Evolutionary conservation across 2,113 vertebrate genomes (phyloP).

Genomic region (Pithys albifrons): DNA sequence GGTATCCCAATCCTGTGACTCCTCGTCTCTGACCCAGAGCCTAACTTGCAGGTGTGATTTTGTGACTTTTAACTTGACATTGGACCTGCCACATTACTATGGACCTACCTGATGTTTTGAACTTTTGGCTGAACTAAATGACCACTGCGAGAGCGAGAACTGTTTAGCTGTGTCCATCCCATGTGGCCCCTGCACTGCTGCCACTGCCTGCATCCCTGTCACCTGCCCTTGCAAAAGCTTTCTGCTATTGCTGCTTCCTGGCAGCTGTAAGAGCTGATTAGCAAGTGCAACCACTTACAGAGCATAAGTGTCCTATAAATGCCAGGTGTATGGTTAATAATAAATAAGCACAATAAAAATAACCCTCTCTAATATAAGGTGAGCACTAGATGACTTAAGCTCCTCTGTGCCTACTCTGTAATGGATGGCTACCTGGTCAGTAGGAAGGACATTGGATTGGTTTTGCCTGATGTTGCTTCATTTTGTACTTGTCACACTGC

Average conservation of each 20-base stretch:
- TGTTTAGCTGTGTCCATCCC: fast-evolving
- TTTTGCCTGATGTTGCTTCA: background rate
- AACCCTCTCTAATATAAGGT: background rate
- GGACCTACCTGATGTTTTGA: background rate
- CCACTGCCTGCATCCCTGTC: background rate
- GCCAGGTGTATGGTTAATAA: background rate
- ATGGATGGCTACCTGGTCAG: background rate
- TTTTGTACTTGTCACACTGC: background rate
- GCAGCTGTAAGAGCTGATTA: background rate
- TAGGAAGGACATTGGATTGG: background rate
- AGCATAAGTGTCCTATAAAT: background rate
- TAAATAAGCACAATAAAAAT: background rate
- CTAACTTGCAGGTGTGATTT: background rate
- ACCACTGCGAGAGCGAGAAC: background rate
- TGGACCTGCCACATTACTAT: background rate
- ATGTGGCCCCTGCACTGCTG: background rate
- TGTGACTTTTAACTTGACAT: background rate
- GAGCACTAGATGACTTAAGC: background rate
- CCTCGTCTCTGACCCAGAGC: fast-evolving
- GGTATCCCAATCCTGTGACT: background rate
- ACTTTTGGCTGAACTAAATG: background rate
- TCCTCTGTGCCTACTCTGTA: background rate
- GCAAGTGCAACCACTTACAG: background rate
- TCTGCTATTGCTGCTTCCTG: background rate
- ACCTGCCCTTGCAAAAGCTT: background rate